These are phyloP conservation scores for Drepana falcataria DNA, from an alignment of 2,888 invertebrate species.

Conservation along the genomic window DNA sequence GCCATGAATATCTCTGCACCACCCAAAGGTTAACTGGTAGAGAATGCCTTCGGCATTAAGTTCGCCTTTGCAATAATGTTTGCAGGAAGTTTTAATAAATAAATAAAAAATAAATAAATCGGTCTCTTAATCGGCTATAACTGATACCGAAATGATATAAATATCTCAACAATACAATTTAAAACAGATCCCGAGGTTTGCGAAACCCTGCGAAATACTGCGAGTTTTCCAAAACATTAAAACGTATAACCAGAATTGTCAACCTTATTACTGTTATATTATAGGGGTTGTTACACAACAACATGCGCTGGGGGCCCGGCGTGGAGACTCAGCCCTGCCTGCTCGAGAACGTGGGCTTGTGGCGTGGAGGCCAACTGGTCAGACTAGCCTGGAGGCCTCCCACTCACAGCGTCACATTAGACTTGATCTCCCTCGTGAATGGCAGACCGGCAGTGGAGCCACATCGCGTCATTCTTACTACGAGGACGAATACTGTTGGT, in stretches of 20 bases:
- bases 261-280: not conserved
- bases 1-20: no score
- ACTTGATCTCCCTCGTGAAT: slow-evolving; percentile 25
- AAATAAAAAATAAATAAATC: no score
- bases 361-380: slow-evolving; percentile 67
- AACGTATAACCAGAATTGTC: not conserved
- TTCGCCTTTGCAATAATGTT: no score
- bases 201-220: no score
- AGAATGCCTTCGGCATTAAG: no score
- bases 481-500: slow-evolving; percentile 28
- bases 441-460: slow-evolving; percentile 32
- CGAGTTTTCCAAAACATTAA: no score
- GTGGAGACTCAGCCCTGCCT: slow-evolving; percentile 58
- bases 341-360: slow-evolving; percentile 75
- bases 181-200: no score
- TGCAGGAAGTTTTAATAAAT: no score
- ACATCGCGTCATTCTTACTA: slow-evolving; percentile 33
- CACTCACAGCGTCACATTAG: slow-evolving; percentile 37
- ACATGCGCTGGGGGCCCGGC: slow-evolving; percentile 79
- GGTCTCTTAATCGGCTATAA: no score
- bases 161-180: no score
- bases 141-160: no score
- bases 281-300: slow-evolving; percentile 72
- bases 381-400: slow-evolving; percentile 60
- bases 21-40: no score